Evolutionary conservation across 2,113 vertebrate genomes (phyloP).

Genomic region (Lethenteron camtschaticum): DNA sequence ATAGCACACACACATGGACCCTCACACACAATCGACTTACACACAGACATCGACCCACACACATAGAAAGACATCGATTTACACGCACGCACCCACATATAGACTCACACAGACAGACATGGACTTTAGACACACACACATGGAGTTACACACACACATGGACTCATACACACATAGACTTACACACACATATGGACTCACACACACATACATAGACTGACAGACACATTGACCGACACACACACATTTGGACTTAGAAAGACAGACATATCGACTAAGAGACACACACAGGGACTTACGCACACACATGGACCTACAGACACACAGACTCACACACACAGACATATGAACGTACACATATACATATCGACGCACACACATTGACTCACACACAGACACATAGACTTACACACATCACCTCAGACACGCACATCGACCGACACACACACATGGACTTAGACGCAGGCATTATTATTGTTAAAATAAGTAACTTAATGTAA

Average conservation of each 20-base stretch:
- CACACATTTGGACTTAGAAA: not conserved
- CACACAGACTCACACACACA: conserved; percentile 5
- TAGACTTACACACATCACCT: no score
- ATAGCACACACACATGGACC: not conserved
- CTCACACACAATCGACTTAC: not conserved
- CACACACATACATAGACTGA: not conserved
- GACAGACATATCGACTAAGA: not conserved
- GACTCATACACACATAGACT: not conserved
- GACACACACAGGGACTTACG: not conserved
- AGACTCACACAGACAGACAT: not conserved
- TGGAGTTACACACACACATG: not conserved
- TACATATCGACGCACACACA: not conserved
- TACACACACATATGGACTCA: not conserved
- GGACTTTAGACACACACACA: not conserved
- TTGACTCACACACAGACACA: no score
- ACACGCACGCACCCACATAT: not conserved
- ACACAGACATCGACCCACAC: not conserved
- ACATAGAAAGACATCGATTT: not conserved
- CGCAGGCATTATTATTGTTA: no score
- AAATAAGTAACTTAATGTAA: no score
- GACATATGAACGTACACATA: not conserved
- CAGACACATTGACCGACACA: not conserved
- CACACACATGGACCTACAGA: conserved; percentile 1
- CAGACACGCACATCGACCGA: no score
- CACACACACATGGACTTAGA: no score